Percentiles rank a stretch among this genome's conserved stretches.
These are phyloP conservation scores for Philopedon plagiatum DNA, from an alignment of 2,888 invertebrate genomes.

Conservation along the genomic window DNA sequence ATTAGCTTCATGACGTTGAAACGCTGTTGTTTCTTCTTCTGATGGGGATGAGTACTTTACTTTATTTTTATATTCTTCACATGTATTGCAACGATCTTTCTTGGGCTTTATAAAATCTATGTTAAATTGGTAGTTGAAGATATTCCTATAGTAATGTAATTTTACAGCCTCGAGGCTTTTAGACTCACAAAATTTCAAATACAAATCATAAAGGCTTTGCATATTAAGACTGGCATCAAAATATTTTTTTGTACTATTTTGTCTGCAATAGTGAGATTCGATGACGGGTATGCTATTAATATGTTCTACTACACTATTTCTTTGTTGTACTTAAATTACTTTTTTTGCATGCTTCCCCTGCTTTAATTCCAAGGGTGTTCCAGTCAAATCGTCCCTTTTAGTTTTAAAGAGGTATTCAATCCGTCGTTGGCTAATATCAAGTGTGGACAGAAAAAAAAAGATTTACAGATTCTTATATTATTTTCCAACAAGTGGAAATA, in stretches of 20 bases:
- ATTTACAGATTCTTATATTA: not conserved
- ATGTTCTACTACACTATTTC: not conserved
- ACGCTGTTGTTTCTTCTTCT: not conserved
- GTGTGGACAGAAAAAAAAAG: not conserved
- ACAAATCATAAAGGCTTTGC: not conserved
- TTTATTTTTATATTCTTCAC: not conserved
- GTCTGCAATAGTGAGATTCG: conserved; percentile 3
- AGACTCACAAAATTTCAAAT: not conserved
- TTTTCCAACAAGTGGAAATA: no score
- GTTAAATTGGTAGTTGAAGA: conserved; percentile 7
- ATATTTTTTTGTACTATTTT: not conserved
- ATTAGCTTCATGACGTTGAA: not conserved
- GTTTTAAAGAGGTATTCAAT: not conserved
- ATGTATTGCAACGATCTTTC: not conserved
- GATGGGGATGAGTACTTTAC: not conserved
- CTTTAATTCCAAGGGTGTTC: not conserved
- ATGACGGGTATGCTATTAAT: not conserved
- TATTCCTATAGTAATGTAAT: not conserved
- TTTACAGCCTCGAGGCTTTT: not conserved
- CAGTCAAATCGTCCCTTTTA: not conserved
- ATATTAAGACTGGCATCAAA: not conserved
- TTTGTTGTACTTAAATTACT: not conserved
- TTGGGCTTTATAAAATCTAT: conserved; percentile 6
- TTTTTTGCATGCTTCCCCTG: conserved; percentile 5
- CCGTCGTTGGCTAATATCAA: not conserved